Evolutionary conservation across 2,797 vertebrate genomes (phyloP).

Genomic region (Halcyon leucocephala): DNA sequence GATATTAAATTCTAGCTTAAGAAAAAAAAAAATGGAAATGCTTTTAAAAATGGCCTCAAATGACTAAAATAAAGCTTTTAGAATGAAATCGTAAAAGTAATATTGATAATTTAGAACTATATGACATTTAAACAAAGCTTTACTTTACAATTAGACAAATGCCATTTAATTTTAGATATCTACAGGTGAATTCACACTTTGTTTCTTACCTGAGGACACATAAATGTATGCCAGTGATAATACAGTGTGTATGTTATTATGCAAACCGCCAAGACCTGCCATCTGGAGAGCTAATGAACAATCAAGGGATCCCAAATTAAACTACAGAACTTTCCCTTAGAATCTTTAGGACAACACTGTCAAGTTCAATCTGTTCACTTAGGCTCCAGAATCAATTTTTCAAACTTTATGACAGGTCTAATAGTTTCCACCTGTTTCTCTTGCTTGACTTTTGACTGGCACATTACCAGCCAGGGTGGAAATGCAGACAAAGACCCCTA

Average conservation of each 20-base stretch:
- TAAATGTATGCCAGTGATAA: conserved; percentile 41
- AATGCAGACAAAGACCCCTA: conserved; percentile 92
- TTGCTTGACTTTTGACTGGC: conserved; percentile 89
- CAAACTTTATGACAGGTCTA: conserved; percentile 99
- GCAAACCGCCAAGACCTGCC: conserved; percentile 79
- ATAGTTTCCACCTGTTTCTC: conserved; percentile 95
- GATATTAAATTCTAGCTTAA: neutral
- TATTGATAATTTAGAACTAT: conserved; percentile 25
- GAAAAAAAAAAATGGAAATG: neutral
- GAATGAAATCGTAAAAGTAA: neutral
- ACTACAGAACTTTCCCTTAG: conserved; percentile 81
- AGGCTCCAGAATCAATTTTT: conserved; percentile 93
- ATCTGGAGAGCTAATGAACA: conserved; percentile 92
- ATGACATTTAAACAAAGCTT: conserved; percentile 23
- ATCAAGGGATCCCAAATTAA: conserved; percentile 89
- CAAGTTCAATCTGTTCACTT: conserved; percentile 93
- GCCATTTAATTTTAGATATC: conserved; percentile 50
- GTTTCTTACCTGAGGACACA: conserved; percentile 56
- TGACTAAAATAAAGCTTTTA: neutral
- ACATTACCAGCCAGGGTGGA: conserved; percentile 88
- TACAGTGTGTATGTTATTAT: conserved; percentile 68
- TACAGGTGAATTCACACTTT: conserved; percentile 59
- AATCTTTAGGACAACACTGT: conserved; percentile 98
- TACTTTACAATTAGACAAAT: conserved; percentile 48
- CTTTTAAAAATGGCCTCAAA: neutral